Conservation (phyloP, 1,140 invertebrate species). For the Bilobella aurantiaca region DNA sequence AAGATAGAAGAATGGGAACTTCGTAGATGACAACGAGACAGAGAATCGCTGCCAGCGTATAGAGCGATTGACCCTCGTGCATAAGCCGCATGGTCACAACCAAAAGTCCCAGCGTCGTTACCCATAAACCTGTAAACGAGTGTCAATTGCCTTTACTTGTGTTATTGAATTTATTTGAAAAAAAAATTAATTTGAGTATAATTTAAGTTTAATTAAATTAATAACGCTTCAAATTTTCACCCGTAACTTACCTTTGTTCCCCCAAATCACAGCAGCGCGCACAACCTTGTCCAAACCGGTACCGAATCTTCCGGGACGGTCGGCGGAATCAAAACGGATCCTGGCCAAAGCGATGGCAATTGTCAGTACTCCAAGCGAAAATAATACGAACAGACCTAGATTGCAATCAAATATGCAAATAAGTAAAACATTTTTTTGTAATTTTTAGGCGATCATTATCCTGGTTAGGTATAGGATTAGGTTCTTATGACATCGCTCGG, state of each 20-base stretch:
- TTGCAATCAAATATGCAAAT: no score
- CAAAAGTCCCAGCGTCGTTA: constrained; percentile 6
- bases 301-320: constrained; percentile 23
- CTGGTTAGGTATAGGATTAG: no score
- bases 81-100: constrained; percentile 6
- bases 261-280: constrained; percentile 20
- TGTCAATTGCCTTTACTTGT: background rate
- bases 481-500: no score
- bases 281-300: constrained; percentile 19
- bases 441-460: no score
- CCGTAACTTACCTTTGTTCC: constrained; percentile 30
- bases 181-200: no score
- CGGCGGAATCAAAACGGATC: constrained; percentile 21
- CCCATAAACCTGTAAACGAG: constrained; percentile 22
- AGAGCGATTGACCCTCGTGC: background rate
- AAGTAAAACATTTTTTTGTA: constrained; percentile 3
- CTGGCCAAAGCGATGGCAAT: constrained; percentile 24
- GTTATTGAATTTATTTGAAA: no score
- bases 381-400: constrained; percentile 18
- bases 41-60: background rate
- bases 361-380: constrained; percentile 11
- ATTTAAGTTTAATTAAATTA: no score
- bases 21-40: constrained; percentile 14
- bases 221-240: no score
- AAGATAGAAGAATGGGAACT: constrained; percentile 17